Evolutionary conservation across 1,140 invertebrate genomes (phyloP), one percentile per base, ranked within the genome.

Genomic region (Camponotus vicinus): DNA sequence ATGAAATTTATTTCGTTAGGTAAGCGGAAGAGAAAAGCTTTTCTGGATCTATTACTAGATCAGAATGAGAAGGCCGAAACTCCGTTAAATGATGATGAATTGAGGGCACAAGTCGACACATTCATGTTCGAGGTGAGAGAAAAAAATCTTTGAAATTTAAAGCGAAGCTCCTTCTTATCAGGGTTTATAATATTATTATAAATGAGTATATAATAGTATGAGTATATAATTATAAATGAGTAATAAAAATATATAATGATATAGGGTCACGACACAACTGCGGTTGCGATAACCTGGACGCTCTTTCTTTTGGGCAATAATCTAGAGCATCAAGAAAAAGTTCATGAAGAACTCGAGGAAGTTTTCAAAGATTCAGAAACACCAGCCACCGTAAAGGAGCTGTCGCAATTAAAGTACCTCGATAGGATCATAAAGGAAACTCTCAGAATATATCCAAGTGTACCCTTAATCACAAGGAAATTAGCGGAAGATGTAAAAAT

Each of bases 81-180:
- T 45, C 93, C 94, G 0, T 92, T 98, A 40, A 96, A 95, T 15
- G 95, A 97, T 87, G 91, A 96, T 59, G 97, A 97, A 91, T 96
- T 98, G 15, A 92, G 96, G 80, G 96, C 97, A 94, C 97, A 97
- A 95, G 97, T 97, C 0, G 96, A 97, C 85, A 97, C 97, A 0
- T 97, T 98, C 91, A 97, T 97, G 96, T 98, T 98, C 95, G 97
- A 96, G 94, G 97, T 97, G 86, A 92, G 15, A 18, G 0, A 59
- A 27, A 27, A 27, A 27, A 27, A 27, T 27, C 27, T 27, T 27
- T 15, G 8, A 57, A 21, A 63, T 37, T 76, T 76, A 15, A 40
- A 11, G 6, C 27, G 34, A 55, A 37, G 18, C 34, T 71, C n/a
- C 9, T 0, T 45, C 8, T 67, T 40, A 27, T 67, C 6, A 32